A percentile compares a stretch with the other conserved stretches of the same genome.
Evolutionary conservation across 2,797 vertebrate species (phyloP).

Genomic region (Hafferia zeledoni): DNA sequence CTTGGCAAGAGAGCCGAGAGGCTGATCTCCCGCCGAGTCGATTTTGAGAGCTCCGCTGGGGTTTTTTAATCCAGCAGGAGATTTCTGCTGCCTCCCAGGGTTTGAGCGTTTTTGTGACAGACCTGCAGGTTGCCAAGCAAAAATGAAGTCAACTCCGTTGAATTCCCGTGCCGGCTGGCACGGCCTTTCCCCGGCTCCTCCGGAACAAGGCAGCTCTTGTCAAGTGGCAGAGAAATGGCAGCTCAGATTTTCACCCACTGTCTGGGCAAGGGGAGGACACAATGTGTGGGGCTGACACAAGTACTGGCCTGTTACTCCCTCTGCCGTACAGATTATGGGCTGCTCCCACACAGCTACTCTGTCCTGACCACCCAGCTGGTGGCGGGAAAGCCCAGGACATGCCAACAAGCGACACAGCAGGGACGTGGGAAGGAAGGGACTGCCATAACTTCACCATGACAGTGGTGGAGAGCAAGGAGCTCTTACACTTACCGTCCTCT

Average conservation of each 20-base stretch:
- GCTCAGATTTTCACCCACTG: neutral
- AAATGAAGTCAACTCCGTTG: neutral
- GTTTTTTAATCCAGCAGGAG: conserved; percentile 52
- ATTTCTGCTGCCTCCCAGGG: conserved; percentile 33
- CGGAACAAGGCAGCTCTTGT: neutral
- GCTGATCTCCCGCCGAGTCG: neutral
- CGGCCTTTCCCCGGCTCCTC: neutral
- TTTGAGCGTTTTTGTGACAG: conserved; percentile 30
- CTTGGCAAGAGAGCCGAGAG: conserved; percentile 16
- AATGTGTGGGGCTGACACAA: rapidly evolving
- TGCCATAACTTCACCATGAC: rapidly evolving
- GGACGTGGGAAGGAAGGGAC: neutral
- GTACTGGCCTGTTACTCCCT: neutral
- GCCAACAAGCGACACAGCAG: neutral
- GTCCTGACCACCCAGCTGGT: neutral
- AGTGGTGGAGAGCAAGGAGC: neutral
- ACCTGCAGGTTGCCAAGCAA: conserved; percentile 21
- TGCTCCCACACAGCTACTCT: neutral
- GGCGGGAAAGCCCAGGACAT: neutral
- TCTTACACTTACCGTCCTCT: conserved; percentile 89
- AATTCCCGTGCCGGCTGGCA: neutral
- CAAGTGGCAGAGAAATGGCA: neutral
- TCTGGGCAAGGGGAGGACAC: neutral
- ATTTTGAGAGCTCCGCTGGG: conserved; percentile 34
- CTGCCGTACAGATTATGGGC: neutral